Conservation (phyloP, 2,888 invertebrate species). For the Stegophylla sp. region DNA sequence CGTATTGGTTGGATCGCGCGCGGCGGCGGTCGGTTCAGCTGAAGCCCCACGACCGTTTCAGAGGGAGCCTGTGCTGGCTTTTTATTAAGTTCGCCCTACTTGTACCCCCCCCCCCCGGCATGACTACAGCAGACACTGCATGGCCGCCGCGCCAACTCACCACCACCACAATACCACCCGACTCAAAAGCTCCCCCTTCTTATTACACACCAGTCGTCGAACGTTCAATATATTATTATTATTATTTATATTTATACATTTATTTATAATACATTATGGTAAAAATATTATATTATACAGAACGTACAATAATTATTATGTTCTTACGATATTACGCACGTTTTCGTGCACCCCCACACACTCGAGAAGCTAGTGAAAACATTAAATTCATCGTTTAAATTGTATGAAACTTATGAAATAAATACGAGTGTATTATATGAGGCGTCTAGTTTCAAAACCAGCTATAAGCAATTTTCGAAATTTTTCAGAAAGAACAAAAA, state of each 20-base stretch:
- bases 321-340: too few species aligned
- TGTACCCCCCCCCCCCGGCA: conserved; percentile 19
- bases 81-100: conserved; percentile 57
- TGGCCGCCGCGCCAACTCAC: neutral
- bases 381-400: too few species aligned
- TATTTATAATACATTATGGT: neutral
- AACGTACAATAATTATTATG: too few species aligned
- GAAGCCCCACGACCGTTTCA: conserved; percentile 48
- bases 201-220: neutral
- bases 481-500: too few species aligned
- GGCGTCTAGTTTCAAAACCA: too few species aligned
- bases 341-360: too few species aligned
- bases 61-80: conserved; percentile 53
- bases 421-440: too few species aligned
- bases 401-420: too few species aligned
- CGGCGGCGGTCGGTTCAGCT: conserved; percentile 44
- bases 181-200: conserved; percentile 45
- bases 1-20: conserved; percentile 54
- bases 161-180: neutral
- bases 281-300: too few species aligned
- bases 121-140: neutral
- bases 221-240: neutral
- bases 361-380: too few species aligned
- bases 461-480: too few species aligned
- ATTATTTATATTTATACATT: neutral